These are phyloP conservation scores for Drosophila arizonae DNA, from an alignment of 1,140 invertebrate genomes.

Conservation along the genomic window DNA sequence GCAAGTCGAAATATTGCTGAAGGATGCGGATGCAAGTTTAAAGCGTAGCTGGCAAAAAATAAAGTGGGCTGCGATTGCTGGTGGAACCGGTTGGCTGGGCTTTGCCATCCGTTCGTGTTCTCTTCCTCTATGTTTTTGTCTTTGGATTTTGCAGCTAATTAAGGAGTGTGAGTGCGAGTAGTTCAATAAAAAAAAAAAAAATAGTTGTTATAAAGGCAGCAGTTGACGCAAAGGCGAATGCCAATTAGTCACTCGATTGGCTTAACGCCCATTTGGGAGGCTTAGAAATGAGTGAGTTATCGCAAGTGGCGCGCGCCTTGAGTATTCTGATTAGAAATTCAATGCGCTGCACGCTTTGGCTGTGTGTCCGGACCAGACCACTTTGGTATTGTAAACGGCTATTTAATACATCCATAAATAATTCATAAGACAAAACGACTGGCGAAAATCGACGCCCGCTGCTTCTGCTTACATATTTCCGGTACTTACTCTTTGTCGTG, in stretches of 20 bases:
- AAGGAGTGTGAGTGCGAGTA: constrained; percentile 19
- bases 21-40: constrained; percentile 49
- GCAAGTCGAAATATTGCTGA: constrained; percentile 22
- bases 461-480: constrained; percentile 52
- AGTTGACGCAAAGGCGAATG: constrained; percentile 47
- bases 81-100: constrained; percentile 35
- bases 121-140: constrained; percentile 19
- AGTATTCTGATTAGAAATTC: constrained; percentile 74
- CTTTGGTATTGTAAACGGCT: constrained; percentile 60
- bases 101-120: constrained; percentile 29
- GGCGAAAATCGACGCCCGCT: constrained; percentile 46
- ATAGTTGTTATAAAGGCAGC: constrained; percentile 34
- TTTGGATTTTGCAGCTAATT: constrained; percentile 46
- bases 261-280: constrained; percentile 2
- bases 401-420: constrained; percentile 62
- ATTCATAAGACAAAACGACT: constrained; percentile 63
- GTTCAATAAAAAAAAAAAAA: constrained; percentile 48
- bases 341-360: constrained; percentile 44
- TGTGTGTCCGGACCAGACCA: constrained; percentile 17
- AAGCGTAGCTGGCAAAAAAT: constrained; percentile 31
- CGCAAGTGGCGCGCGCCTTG: constrained; percentile 40
- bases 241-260: constrained; percentile 60
- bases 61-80: constrained; percentile 43
- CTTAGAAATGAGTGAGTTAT: constrained; percentile 50
- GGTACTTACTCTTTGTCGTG: constrained; percentile 66